A percentile compares a stretch with the other conserved stretches of the same genome.
These are phyloP conservation scores for Scomberomorus guttatus DNA, from an alignment of 2,797 vertebrate genomes.

Conservation along the genomic window DNA sequence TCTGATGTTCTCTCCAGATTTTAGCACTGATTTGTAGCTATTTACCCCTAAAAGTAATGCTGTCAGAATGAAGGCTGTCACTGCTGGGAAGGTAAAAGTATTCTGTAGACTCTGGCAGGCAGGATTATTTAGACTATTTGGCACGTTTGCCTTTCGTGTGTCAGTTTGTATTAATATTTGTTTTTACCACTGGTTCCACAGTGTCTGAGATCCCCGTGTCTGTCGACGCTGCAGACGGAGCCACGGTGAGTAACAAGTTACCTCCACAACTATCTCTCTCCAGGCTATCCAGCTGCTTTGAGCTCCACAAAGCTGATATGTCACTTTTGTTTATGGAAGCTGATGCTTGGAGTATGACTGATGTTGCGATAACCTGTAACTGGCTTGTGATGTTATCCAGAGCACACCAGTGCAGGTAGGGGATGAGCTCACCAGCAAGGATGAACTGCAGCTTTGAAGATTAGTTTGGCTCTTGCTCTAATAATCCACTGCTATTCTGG, in stretches of 20 bases:
- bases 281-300: slow-evolving; percentile 15
- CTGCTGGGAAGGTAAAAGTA: slow-evolving; percentile 30
- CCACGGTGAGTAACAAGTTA: slow-evolving; percentile 69
- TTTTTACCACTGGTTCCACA: slow-evolving; percentile 69
- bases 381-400: slow-evolving; percentile 66
- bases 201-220: slow-evolving; percentile 67
- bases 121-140: slow-evolving; percentile 47
- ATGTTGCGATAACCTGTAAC: slow-evolving; percentile 53
- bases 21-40: slow-evolving; percentile 62
- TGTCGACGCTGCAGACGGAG: slow-evolving; percentile 44
- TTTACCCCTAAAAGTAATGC: slow-evolving; percentile 60
- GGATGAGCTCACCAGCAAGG: slow-evolving; percentile 74
- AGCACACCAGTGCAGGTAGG: slow-evolving; percentile 62
- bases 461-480: slow-evolving; percentile 79
- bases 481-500: slow-evolving; percentile 82
- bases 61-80: slow-evolving; percentile 44
- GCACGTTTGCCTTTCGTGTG: slow-evolving; percentile 26
- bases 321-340: slow-evolving; percentile 30
- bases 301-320: slow-evolving; percentile 21
- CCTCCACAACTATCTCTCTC: slow-evolving; percentile 37
- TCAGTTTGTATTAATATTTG: slow-evolving; percentile 65
- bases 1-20: slow-evolving; percentile 54
- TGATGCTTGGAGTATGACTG: slow-evolving; percentile 40
- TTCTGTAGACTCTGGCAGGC: slow-evolving; percentile 28
- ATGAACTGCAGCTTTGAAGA: slow-evolving; percentile 79